Percentiles rank a stretch among this genome's conserved stretches.
These are phyloP conservation scores for Drosophila ambigua DNA, from an alignment of 1,140 invertebrate genomes.

Conservation along the genomic window DNA sequence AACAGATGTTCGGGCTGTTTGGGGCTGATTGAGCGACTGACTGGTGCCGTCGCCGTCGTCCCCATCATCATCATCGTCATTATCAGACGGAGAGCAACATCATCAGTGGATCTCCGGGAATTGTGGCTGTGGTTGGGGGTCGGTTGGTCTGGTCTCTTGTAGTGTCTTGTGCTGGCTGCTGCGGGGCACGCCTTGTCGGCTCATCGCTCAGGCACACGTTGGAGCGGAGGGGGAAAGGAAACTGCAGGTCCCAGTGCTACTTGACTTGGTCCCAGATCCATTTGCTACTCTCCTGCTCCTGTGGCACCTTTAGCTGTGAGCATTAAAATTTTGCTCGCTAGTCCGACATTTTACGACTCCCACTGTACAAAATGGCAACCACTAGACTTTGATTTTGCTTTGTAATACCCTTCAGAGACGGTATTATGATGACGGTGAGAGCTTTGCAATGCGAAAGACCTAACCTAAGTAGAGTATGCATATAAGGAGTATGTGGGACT, in stretches of 20 bases:
- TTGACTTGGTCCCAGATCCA: constrained; percentile 49
- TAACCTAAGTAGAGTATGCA: too few relatives aligned
- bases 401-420: constrained; percentile 7
- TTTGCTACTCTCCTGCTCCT: constrained; percentile 50
- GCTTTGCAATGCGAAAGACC: too few relatives aligned
- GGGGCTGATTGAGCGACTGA: constrained; percentile 73
- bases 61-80: constrained; percentile 31
- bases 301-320: constrained; percentile 51
- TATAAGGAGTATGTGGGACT: too few relatives aligned
- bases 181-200: constrained; percentile 60
- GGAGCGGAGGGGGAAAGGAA: constrained; percentile 2
- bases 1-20: constrained; percentile 75
- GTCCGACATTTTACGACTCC: constrained; percentile 71
- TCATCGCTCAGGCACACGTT: constrained; percentile 39
- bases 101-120: neutral
- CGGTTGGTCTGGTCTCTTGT: constrained; percentile 16
- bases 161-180: constrained; percentile 28
- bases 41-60: constrained; percentile 44
- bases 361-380: constrained; percentile 54
- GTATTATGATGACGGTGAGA: neutral
- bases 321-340: constrained; percentile 76
- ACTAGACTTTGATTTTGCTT: constrained; percentile 30
- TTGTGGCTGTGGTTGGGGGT: neutral
- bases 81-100: constrained; percentile 17
- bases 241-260: constrained; percentile 44